These are phyloP conservation scores for Chrosomus eos DNA, from an alignment of 2,797 vertebrate species.

Conservation along the genomic window DNA sequence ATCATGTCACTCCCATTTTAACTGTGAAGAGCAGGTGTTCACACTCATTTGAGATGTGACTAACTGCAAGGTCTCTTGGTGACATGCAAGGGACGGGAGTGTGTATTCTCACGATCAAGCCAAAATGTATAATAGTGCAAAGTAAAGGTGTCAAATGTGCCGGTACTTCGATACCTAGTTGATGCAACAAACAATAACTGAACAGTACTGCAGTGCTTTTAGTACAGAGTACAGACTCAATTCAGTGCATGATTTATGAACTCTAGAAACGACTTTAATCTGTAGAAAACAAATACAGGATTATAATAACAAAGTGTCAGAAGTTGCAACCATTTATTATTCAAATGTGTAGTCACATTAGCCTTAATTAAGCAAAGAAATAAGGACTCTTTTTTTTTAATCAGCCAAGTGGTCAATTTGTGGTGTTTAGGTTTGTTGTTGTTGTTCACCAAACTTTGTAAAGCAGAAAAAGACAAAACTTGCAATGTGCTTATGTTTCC, in stretches of 20 bases:
- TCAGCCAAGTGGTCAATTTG: neutral
- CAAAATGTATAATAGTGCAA: neutral
- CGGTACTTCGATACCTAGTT: neutral
- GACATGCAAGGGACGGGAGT: neutral
- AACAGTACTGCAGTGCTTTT: neutral
- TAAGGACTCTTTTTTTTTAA: no score
- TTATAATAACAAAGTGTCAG: neutral
- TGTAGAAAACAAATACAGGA: neutral
- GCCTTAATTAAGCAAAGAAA: neutral
- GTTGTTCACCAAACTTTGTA: neutral
- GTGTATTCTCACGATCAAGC: neutral
- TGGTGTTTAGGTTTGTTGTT: neutral
- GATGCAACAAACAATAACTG: neutral
- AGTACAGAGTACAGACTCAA: neutral
- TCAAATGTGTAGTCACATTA: neutral
- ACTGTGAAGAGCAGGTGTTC: slow-evolving; percentile 3
- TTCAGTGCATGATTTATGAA: neutral
- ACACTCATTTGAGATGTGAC: neutral
- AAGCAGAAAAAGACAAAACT: neutral
- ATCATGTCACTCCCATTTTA: neutral
- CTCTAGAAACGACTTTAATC: neutral
- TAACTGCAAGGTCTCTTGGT: slow-evolving; percentile 16
- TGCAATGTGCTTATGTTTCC: neutral
- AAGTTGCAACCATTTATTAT: neutral
- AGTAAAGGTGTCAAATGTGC: neutral